These are phyloP conservation scores for Gasterosteus aculeatus DNA, from an alignment of 2,113 vertebrate species.

Conservation along the genomic window DNA sequence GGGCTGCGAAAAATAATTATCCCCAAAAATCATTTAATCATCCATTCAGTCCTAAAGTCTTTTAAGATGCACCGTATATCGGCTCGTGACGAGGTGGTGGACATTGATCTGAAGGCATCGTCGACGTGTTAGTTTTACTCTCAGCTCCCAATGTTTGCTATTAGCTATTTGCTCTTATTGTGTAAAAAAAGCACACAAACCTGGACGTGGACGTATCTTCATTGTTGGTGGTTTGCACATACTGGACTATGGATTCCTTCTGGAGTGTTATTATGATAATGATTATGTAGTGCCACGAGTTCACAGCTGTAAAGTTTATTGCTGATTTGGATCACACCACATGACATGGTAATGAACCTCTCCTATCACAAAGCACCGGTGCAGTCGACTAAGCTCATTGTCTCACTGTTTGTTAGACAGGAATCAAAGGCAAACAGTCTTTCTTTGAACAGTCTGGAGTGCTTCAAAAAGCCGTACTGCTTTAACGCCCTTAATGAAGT, in stretches of 20 bases:
- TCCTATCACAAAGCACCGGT: conserved; percentile 6
- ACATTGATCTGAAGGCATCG: background rate
- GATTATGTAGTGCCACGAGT: background rate
- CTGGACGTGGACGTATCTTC: too few species aligned
- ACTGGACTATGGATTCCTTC: background rate
- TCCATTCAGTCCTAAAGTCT: conserved; percentile 14
- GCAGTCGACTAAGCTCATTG: background rate
- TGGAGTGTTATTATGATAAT: background rate
- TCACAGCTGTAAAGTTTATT: background rate
- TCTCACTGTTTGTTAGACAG: conserved; percentile 7
- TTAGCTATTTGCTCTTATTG: background rate
- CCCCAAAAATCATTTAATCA: conserved; percentile 18
- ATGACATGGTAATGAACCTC: conserved; percentile 9
- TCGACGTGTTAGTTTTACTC: background rate
- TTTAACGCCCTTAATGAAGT: background rate
- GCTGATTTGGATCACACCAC: background rate
- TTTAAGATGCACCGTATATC: conserved; percentile 13
- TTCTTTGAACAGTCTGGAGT: conserved; percentile 23
- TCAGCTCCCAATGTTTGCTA: background rate
- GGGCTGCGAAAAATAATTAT: conserved; percentile 16
- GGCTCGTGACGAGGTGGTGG: conserved; percentile 3
- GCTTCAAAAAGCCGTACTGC: conserved; percentile 4
- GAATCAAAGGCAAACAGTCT: conserved; percentile 15
- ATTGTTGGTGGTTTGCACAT: background rate
- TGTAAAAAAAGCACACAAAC: background rate